Evolutionary conservation across 2,888 invertebrate genomes (phyloP), one percentile per base, ranked within the genome.

Genomic region (Synanthedon myopaeformis): DNA sequence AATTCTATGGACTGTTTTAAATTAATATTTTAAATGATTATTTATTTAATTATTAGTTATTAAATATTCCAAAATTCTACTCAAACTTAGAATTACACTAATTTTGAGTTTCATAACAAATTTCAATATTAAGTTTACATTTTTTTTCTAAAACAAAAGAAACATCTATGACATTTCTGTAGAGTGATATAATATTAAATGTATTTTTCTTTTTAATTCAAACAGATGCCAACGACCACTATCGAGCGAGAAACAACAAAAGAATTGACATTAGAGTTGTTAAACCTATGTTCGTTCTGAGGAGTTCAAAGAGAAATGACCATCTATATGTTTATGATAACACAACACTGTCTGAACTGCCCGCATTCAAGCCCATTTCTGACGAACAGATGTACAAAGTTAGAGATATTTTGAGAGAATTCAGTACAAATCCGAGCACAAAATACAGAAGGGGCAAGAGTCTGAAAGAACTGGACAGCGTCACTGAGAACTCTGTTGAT

Each of bases 161-260:
- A 4, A 28, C 3, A 3, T 28, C 28, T 28, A 23, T 35, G 3
- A 35, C 2, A 35, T 35, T 35, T 28, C 1, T 5, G 6, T 28
- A 28, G 5, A 10, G 35, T 35, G 10, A 35, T 35, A 23, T 23
- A 5, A 23, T 23, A 23, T 35, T 35, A 35, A 35, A 35, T 35
- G 28, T 28, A 51, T 67, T 60, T 70, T 68, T 74, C 4, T 76
- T 76, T 76, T 65, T 64, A 62, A 61, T 68, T 66, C 67, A 58
- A 67, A 82, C 86, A 87, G 86, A 85, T 86, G 85, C 79, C 83
- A 81, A 72, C 79, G 83, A 74, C 62, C 79, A 71, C 80, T 82
- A 77, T 75, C 85, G 81, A 79, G 84, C 84, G 84, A 82, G 55
- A 61, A 64, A 65, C 65, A 68, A 65, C 55, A 56, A 57, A 51